Evolutionary conservation across 2,888 invertebrate species (phyloP).

Genomic region (Caenorhabditis macrosperma): DNA sequence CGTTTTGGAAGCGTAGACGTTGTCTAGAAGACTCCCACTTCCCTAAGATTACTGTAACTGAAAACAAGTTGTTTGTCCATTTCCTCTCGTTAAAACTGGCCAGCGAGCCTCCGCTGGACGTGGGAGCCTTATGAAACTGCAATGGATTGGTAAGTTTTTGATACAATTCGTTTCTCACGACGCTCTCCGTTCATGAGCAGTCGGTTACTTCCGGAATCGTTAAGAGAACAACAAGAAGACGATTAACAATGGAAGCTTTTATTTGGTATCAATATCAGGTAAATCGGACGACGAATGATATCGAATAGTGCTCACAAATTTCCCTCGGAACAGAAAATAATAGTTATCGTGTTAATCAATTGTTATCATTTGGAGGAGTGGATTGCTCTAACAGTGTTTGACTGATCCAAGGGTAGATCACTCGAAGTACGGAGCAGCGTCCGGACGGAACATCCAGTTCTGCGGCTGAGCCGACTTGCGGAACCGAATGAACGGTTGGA

Average conservation of each 20-base stretch:
- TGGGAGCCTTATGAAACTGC: no score
- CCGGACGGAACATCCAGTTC: slow-evolving; percentile 53
- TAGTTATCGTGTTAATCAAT: background rate
- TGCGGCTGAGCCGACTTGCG: slow-evolving; percentile 63
- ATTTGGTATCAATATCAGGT: slow-evolving; percentile 36
- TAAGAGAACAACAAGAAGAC: no score
- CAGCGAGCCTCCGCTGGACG: no score
- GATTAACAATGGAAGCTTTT: slow-evolving; percentile 37
- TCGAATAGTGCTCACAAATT: slow-evolving; percentile 56
- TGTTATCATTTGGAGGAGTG: slow-evolving; percentile 5
- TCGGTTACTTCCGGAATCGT: no score
- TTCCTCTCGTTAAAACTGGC: no score
- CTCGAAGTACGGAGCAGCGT: slow-evolving; percentile 41
- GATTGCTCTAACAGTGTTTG: slow-evolving; percentile 34
- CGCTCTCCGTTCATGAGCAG: no score
- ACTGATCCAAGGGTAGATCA: slow-evolving; percentile 3
- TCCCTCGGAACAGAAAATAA: slow-evolving; percentile 46
- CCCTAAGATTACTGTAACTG: no score
- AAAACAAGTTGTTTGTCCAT: no score
- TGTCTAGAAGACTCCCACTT: no score
- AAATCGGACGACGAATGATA: slow-evolving; percentile 47
- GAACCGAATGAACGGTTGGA: slow-evolving; percentile 70
- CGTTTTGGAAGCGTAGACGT: no score
- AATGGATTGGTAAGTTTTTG: no score
- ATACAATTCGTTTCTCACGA: no score